Percentiles rank a stretch among this genome's conserved stretches.
Conservation (phyloP, 2,888 invertebrate genomes). For the Nasonia oneida region DNA sequence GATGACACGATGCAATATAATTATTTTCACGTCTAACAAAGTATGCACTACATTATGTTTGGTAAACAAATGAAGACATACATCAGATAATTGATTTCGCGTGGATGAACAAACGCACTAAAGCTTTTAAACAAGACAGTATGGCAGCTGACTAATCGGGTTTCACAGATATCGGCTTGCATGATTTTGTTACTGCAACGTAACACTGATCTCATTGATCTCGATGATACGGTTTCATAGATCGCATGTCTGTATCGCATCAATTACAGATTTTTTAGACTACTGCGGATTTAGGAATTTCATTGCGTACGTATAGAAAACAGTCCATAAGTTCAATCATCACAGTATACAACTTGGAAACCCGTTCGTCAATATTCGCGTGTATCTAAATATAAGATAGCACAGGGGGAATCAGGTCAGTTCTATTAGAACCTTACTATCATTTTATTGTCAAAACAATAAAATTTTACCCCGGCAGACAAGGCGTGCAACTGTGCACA, state of each 20-base stretch:
- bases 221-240: background rate
- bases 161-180: no score
- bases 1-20: background rate
- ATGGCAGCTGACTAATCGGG: background rate
- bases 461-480: background rate
- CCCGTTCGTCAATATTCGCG: constrained; percentile 14
- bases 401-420: constrained; percentile 21
- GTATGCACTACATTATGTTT: no score
- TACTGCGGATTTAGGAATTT: background rate
- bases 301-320: background rate
- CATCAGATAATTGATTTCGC: background rate
- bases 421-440: constrained; percentile 9
- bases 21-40: no score
- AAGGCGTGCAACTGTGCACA: background rate
- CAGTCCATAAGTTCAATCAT: background rate
- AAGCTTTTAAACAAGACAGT: background rate
- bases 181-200: background rate
- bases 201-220: background rate
- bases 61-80: background rate
- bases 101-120: background rate
- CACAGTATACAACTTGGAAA: background rate
- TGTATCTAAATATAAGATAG: constrained; percentile 40
- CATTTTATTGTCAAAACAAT: constrained; percentile 27
- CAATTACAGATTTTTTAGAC: background rate
- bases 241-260: background rate